Percentiles rank a stretch among this genome's conserved stretches.
Evolutionary conservation across 2,113 vertebrate species (phyloP).

Genomic region (Hyperoodon ampullatus): DNA sequence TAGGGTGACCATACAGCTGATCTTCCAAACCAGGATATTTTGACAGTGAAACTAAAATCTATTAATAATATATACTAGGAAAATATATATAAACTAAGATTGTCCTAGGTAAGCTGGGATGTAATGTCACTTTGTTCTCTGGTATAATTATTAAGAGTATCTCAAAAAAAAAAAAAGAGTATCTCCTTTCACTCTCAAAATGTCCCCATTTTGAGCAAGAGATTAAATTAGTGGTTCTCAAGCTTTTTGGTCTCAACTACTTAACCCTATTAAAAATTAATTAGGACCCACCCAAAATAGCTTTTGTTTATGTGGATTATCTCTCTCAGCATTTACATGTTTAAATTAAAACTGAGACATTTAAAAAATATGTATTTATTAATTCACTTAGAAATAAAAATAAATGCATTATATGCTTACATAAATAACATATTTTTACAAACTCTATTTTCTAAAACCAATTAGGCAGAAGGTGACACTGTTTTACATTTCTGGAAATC

Average conservation of each 20-base stretch:
- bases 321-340: not conserved
- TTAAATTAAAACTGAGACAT: not conserved
- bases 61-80: not conserved
- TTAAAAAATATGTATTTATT: not conserved
- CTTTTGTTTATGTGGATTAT: not conserved
- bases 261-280: not conserved
- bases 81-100: not conserved
- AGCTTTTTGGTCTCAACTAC: not conserved
- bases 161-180: not conserved
- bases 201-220: not conserved
- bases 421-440: not conserved
- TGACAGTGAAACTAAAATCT: not conserved
- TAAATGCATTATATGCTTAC: not conserved
- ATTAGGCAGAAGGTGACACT: not conserved
- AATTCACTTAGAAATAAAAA: conserved; percentile 38
- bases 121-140: not conserved
- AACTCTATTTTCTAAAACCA: conserved; percentile 24
- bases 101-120: not conserved
- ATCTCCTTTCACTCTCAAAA: not conserved
- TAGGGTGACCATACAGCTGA: not conserved
- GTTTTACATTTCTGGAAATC: conserved; percentile 16
- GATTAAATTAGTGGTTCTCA: not conserved
- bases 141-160: not conserved
- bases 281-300: not conserved
- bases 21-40: not conserved